Conservation (phyloP, 2,888 invertebrate genomes). For the Steinernema carpocapsae region DNA sequence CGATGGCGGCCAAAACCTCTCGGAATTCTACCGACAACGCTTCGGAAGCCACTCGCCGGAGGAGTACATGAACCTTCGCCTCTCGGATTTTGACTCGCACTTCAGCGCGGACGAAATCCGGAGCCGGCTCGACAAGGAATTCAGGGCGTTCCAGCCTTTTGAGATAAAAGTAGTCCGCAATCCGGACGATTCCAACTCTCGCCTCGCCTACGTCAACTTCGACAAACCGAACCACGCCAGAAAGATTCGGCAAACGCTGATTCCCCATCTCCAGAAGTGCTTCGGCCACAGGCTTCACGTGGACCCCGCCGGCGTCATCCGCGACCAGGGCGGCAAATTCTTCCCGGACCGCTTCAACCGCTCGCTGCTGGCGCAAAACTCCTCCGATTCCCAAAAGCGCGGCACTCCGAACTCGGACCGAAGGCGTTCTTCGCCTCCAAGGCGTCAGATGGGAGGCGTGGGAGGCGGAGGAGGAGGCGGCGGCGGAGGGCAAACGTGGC, state of each 20-base stretch:
- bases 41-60: slow-evolving; percentile 68
- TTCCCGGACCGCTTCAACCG: slow-evolving; percentile 67
- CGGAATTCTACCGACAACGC: slow-evolving; percentile 56
- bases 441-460: not conserved
- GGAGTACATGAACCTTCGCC: slow-evolving; percentile 66
- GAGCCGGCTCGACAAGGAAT: slow-evolving; percentile 56
- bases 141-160: slow-evolving; percentile 61
- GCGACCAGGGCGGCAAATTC: slow-evolving; percentile 67
- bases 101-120: slow-evolving; percentile 63
- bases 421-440: slow-evolving; percentile 10
- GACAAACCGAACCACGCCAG: slow-evolving; percentile 60
- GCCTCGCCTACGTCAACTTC: slow-evolving; percentile 68
- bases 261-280: slow-evolving; percentile 52
- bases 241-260: slow-evolving; percentile 53
- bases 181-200: slow-evolving; percentile 62
- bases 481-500: slow-evolving; percentile 1
- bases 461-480: not conserved
- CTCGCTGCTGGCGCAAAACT: slow-evolving; percentile 51
- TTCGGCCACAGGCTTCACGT: slow-evolving; percentile 60
- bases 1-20: slow-evolving; percentile 39
- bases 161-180: slow-evolving; percentile 68
- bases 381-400: not conserved
- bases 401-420: not conserved
- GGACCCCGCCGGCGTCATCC: slow-evolving; percentile 67
- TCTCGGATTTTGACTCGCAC: slow-evolving; percentile 60